A percentile compares a stretch with the other conserved stretches of the same genome.
These are phyloP conservation scores for Ahaetulla prasina DNA, from an alignment of 2,113 vertebrate species.

Conservation along the genomic window DNA sequence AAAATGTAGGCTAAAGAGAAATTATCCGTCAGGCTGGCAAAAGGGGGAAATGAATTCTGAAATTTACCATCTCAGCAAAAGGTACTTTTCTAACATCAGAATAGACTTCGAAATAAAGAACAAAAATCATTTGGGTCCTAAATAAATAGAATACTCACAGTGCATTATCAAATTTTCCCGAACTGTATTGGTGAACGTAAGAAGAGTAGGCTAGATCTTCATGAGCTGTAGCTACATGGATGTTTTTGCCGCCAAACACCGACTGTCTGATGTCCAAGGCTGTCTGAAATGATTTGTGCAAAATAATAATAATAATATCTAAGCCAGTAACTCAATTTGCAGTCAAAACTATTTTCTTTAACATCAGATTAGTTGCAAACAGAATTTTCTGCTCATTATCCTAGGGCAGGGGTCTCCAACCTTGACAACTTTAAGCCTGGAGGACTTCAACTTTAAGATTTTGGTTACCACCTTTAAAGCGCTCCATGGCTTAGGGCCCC, in stretches of 20 bases:
- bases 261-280: slow-evolving; percentile 98
- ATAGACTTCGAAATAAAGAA: neutral
- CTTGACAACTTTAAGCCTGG: too few species aligned
- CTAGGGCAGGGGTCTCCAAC: too few species aligned
- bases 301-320: neutral
- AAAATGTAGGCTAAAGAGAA: neutral
- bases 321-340: neutral
- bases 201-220: slow-evolving; percentile 98
- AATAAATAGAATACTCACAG: slow-evolving; percentile 79
- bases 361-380: neutral
- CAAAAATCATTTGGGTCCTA: neutral
- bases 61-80: neutral
- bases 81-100: neutral
- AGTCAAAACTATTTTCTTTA: neutral
- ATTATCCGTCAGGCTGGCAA: neutral
- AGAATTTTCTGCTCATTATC: neutral
- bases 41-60: neutral
- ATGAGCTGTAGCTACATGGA: slow-evolving; percentile 96
- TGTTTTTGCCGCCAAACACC: slow-evolving; percentile 98
- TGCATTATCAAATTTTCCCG: slow-evolving; percentile 97
- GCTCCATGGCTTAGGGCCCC: too few species aligned
- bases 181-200: slow-evolving; percentile 98
- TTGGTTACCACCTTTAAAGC: too few species aligned
- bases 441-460: too few species aligned
- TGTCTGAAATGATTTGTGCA: slow-evolving; percentile 71